Conservation (phyloP, 2,888 invertebrate genomes). For the Herminia tarsipennalis region DNA sequence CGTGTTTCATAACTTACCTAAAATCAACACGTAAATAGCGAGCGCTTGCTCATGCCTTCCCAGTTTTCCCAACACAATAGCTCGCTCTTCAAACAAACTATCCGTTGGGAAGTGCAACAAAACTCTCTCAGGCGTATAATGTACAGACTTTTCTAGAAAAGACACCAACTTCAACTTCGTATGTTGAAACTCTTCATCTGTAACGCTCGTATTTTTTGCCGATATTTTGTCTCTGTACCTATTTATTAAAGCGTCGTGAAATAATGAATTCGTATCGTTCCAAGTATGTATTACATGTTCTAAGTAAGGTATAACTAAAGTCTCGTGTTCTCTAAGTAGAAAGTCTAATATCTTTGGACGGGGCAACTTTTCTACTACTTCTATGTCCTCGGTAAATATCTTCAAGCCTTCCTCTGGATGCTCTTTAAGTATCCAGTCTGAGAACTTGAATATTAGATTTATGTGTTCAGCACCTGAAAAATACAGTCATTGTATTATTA, state of each 20-base stretch:
- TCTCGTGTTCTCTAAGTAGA: constrained; percentile 92
- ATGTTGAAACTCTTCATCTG: constrained; percentile 69
- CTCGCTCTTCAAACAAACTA: constrained; percentile 95
- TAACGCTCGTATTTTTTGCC: constrained; percentile 63
- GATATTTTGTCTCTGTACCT: constrained; percentile 93
- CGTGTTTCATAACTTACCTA: constrained; percentile 76
- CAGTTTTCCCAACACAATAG: constrained; percentile 96
- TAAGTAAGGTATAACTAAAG: constrained; percentile 95
- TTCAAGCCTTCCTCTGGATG: constrained; percentile 95
- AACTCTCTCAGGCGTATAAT: constrained; percentile 95
- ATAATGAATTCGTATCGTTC: constrained; percentile 93
- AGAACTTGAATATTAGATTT: constrained; percentile 96
- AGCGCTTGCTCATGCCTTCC: constrained; percentile 97
- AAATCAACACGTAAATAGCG: constrained; percentile 95
- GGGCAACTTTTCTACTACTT: constrained; percentile 95
- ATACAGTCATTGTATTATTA: background rate
- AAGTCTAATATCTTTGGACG: constrained; percentile 95
- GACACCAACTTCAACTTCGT: constrained; percentile 87
- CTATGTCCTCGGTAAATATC: constrained; percentile 94
- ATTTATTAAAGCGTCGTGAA: constrained; percentile 96
- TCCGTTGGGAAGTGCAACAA: constrained; percentile 94
- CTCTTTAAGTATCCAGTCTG: constrained; percentile 95
- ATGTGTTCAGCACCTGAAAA: constrained; percentile 89
- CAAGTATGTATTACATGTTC: constrained; percentile 97
- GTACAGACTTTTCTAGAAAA: constrained; percentile 92